These are phyloP conservation scores for Chouioia cunea DNA, from an alignment of 2,888 invertebrate genomes.

Conservation along the genomic window DNA sequence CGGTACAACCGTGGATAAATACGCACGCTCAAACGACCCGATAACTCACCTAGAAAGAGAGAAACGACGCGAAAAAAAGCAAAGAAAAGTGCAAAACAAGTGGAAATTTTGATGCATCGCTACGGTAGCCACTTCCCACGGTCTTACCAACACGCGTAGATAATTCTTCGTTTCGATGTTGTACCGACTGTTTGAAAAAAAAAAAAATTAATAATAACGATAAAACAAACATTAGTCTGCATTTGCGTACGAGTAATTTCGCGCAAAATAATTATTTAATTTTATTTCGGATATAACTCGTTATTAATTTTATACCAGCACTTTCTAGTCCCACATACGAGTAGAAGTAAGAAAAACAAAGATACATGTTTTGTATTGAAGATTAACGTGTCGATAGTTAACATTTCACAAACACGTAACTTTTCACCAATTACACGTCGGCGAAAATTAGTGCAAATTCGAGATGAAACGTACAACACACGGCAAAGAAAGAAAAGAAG, in stretches of 20 bases:
- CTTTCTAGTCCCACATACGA: conserved; percentile 25
- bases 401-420: no score
- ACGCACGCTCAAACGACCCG: neutral
- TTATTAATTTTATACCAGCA: conserved; percentile 23
- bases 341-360: no score
- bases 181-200: conserved; percentile 32
- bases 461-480: no score
- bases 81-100: neutral
- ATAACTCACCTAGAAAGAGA: neutral
- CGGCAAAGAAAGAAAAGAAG: no score
- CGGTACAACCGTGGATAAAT: no score
- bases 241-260: no score
- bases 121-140: conserved; percentile 20
- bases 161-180: no score
- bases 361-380: no score
- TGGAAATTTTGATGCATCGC: neutral
- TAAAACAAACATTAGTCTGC: no score
- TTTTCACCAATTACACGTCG: no score
- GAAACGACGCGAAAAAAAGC: conserved; percentile 12
- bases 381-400: neutral
- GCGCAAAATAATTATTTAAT: conserved; percentile 32
- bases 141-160: neutral
- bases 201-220: no score
- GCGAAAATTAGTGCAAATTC: neutral
- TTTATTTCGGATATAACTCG: conserved; percentile 27